These are phyloP conservation scores for Dissostichus mawsoni DNA, from an alignment of 2,113 vertebrate species.

Conservation along the genomic window DNA sequence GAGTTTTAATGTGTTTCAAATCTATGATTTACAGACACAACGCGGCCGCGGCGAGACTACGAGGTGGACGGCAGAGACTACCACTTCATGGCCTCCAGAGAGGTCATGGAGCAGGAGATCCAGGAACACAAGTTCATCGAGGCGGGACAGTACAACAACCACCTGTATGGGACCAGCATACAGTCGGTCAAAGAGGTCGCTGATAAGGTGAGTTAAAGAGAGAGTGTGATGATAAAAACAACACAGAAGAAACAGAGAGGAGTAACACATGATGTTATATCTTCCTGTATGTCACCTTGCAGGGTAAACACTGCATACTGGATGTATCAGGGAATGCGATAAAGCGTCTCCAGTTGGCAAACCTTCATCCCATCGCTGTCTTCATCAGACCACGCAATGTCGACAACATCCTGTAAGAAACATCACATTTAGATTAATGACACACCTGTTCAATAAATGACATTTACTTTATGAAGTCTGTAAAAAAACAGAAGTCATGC, in stretches of 20 bases:
- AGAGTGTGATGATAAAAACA: neutral
- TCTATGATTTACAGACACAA: conserved; percentile 88
- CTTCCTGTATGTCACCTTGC: conserved; percentile 24
- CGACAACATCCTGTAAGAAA: conserved; percentile 96
- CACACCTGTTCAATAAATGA: no score
- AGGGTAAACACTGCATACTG: conserved; percentile 99
- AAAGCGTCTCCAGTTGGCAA: conserved; percentile 95
- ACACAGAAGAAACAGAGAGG: neutral
- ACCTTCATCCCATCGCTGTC: conserved; percentile 93
- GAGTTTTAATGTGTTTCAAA: neutral
- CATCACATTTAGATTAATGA: no score
- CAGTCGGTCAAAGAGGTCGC: conserved; percentile 96
- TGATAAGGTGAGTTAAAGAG: conserved; percentile 88
- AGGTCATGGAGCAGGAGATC: conserved; percentile 98
- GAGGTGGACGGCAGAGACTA: conserved; percentile 97
- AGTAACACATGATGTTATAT: neutral
- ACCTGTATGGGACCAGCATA: conserved; percentile 97
- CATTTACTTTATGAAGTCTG: no score
- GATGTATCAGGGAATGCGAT: conserved; percentile 99
- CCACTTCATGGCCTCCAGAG: conserved; percentile 96
- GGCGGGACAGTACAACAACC: conserved; percentile 98
- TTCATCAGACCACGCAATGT: conserved; percentile 95
- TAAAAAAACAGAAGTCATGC: no score
- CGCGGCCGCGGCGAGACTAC: conserved; percentile 95
- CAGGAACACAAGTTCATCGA: conserved; percentile 99